Evolutionary conservation across 2,113 vertebrate species (phyloP).

Genomic region (Ammodytes marinus): DNA sequence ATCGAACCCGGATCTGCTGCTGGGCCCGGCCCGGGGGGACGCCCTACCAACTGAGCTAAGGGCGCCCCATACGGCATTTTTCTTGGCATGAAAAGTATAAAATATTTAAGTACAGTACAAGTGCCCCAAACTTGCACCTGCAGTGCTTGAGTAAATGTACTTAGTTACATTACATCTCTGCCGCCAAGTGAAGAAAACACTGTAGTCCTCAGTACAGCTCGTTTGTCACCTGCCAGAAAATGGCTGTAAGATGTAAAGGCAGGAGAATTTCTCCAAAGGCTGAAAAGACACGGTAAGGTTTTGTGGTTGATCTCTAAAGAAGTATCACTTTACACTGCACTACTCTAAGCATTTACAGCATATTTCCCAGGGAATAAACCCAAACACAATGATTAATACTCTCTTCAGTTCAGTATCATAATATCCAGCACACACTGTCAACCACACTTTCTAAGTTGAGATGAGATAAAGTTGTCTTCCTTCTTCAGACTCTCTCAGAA

Average conservation of each 20-base stretch:
- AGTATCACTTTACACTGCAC: not conserved
- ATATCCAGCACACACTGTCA: not conserved
- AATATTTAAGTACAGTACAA: too few relatives aligned
- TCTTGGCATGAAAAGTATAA: too few relatives aligned
- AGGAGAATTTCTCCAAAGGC: not conserved
- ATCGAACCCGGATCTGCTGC: too few relatives aligned
- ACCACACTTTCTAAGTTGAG: not conserved
- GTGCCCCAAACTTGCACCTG: too few relatives aligned
- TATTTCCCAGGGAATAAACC: too few relatives aligned
- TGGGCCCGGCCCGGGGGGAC: too few relatives aligned
- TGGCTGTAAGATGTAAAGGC: not conserved
- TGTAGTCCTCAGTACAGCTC: not conserved
- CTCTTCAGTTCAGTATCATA: not conserved
- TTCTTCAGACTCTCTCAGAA: not conserved
- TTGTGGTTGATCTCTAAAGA: not conserved
- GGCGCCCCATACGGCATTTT: too few relatives aligned
- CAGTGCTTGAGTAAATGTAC: too few relatives aligned
- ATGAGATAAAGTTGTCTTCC: too few relatives aligned
- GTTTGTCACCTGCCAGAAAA: not conserved
- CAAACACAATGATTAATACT: too few relatives aligned
- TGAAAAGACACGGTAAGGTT: not conserved
- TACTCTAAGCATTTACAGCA: too few relatives aligned
- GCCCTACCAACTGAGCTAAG: too few relatives aligned
- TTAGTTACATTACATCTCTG: not conserved
- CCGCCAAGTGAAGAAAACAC: not conserved